A percentile compares a stretch with the other conserved stretches of the same genome.
Conservation (phyloP, 1,140 invertebrate genomes). For the Drosophila sucinea region DNA sequence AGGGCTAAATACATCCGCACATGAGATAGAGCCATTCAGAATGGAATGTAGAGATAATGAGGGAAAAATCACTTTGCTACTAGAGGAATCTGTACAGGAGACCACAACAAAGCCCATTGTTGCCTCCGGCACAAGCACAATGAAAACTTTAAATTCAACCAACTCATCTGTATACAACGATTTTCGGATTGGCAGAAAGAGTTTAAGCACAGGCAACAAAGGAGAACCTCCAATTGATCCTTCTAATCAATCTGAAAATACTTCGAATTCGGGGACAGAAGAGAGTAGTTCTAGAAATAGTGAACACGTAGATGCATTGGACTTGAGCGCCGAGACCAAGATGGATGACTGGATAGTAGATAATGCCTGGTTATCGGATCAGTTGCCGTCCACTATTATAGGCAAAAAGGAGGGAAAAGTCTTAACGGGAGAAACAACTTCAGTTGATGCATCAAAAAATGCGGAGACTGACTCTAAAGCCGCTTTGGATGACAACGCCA, state of each 20-base stretch:
- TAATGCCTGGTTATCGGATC: slow-evolving; percentile 11
- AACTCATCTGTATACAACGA: background rate
- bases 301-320: slow-evolving; percentile 1
- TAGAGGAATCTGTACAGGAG: slow-evolving; percentile 3
- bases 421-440: too few species aligned
- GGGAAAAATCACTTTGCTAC: slow-evolving; percentile 15
- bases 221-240: background rate
- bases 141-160: background rate
- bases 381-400: background rate
- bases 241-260: background rate
- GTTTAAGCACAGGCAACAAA: slow-evolving; percentile 3
- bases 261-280: background rate
- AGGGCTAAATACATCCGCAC: background rate
- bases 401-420: background rate
- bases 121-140: background rate
- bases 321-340: background rate
- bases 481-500: background rate
- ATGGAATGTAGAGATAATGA: slow-evolving; percentile 27
- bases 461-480: background rate
- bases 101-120: background rate
- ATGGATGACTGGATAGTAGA: slow-evolving; percentile 1
- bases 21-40: slow-evolving; percentile 4
- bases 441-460: too few species aligned
- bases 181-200: slow-evolving; percentile 1
- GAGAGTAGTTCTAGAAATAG: background rate